Conservation (phyloP, 2,888 invertebrate genomes). For the Tipula unca region DNA sequence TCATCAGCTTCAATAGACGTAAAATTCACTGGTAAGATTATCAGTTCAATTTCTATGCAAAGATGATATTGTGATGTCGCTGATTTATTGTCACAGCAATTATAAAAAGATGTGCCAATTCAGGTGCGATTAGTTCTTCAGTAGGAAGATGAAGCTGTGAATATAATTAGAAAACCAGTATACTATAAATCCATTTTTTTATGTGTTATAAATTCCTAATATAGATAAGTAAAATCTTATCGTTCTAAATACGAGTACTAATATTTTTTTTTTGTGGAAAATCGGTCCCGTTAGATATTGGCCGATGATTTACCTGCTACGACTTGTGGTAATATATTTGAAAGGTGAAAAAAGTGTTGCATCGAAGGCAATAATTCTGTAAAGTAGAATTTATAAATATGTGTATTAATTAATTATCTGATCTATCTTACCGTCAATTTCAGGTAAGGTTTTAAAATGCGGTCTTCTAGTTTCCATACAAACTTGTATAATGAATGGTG, state of each 20-base stretch:
- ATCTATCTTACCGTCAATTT: background rate
- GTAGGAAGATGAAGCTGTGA: background rate
- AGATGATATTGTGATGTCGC: background rate
- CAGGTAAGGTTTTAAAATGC: background rate
- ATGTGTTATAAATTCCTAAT: too few relatives aligned
- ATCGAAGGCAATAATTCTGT: background rate
- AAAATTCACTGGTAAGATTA: background rate
- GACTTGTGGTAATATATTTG: background rate
- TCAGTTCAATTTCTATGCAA: background rate
- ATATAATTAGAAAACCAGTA: background rate
- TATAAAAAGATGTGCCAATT: background rate
- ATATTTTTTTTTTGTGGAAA: background rate
- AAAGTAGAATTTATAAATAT: too few relatives aligned
- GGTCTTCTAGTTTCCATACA: background rate
- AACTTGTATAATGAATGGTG: background rate
- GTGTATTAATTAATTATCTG: background rate
- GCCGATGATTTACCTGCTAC: background rate
- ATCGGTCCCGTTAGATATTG: background rate
- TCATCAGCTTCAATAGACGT: background rate
- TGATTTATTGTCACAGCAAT: background rate
- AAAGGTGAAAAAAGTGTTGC: background rate
- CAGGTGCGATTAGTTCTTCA: background rate
- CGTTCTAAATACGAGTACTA: background rate
- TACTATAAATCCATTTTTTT: background rate
- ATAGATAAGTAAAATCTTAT: background rate